A percentile compares a stretch with the other conserved stretches of the same genome.
phyloP scores from a whole-genome alignment of 2,113 vertebrate species.

The Lepus europaeus region DNA sequence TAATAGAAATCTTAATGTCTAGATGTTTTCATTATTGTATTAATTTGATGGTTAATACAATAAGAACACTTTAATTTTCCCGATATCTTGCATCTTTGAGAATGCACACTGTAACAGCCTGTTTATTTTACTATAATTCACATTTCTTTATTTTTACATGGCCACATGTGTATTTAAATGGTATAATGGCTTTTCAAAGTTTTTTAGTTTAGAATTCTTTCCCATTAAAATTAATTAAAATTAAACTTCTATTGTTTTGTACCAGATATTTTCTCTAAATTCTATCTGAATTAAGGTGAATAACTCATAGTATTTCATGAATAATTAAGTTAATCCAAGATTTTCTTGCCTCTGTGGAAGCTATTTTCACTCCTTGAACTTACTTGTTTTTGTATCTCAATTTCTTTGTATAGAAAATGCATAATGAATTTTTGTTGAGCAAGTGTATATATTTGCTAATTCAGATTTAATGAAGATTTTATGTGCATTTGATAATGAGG shows the following conservation, averaged over 20 bases:
- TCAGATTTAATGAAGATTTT: conserved; percentile 51
- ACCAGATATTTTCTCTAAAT: conserved; percentile 1
- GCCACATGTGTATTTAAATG: conserved; percentile 8
- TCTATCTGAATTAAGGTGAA: conserved; percentile 18
- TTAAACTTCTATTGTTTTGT: conserved; percentile 22
- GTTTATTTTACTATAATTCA: conserved; percentile 35
- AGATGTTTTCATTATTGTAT: conserved; percentile 23
- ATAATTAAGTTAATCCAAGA: neutral
- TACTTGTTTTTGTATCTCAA: neutral
- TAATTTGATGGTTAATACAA: conserved; percentile 16
- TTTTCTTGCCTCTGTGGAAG: neutral
- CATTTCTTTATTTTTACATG: conserved; percentile 57
- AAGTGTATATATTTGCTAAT: neutral
- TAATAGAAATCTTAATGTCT: neutral
- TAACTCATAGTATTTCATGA: neutral
- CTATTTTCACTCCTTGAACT: neutral
- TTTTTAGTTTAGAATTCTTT: conserved; percentile 59
- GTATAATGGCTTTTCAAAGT: conserved; percentile 13
- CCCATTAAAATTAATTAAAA: conserved; percentile 48
- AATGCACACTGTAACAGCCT: conserved; percentile 27
- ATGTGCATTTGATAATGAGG: neutral
- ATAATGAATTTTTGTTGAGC: neutral
- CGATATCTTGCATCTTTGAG: conserved; percentile 70
- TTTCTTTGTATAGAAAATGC: neutral
- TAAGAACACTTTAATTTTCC: conserved; percentile 9